These are phyloP conservation scores for Choloepus hoffmanni DNA, from an alignment of 2,113 vertebrate species.

Conservation along the genomic window DNA sequence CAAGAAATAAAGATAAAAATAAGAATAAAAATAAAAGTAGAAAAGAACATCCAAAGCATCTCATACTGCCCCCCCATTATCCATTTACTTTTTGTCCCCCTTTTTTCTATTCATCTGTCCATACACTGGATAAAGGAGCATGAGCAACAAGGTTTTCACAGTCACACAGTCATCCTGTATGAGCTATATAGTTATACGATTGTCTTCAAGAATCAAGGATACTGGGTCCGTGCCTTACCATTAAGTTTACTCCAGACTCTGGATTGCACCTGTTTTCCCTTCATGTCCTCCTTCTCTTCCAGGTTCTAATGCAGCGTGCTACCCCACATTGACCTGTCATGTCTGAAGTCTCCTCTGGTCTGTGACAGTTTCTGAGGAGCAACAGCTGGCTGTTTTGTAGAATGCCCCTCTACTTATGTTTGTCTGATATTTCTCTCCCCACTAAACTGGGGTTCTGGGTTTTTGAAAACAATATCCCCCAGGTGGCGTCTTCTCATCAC, in stretches of 20 bases:
- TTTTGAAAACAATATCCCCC: not conserved
- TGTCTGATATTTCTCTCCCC: not conserved
- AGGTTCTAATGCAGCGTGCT: not conserved
- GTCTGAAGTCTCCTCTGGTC: not conserved
- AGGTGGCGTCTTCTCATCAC: not conserved
- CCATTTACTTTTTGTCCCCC: too few relatives aligned
- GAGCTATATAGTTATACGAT: too few relatives aligned
- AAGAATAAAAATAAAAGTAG: too few relatives aligned
- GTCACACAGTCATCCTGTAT: too few relatives aligned
- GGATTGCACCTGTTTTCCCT: not conserved
- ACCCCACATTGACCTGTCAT: rapidly evolving
- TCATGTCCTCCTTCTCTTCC: not conserved
- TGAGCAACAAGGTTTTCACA: too few relatives aligned
- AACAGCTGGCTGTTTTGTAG: not conserved
- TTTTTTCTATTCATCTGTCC: too few relatives aligned
- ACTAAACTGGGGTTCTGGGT: not conserved
- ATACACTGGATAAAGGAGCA: too few relatives aligned
- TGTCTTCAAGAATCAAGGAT: too few relatives aligned
- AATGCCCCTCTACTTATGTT: not conserved
- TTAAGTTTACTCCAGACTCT: not conserved
- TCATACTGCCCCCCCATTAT: too few relatives aligned
- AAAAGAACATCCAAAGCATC: too few relatives aligned
- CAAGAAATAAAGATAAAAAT: too few relatives aligned
- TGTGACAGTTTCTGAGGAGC: not conserved
- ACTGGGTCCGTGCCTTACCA: too few relatives aligned